These are phyloP conservation scores for Caprella mutica DNA, from an alignment of 2,888 invertebrate species.

Conservation along the genomic window DNA sequence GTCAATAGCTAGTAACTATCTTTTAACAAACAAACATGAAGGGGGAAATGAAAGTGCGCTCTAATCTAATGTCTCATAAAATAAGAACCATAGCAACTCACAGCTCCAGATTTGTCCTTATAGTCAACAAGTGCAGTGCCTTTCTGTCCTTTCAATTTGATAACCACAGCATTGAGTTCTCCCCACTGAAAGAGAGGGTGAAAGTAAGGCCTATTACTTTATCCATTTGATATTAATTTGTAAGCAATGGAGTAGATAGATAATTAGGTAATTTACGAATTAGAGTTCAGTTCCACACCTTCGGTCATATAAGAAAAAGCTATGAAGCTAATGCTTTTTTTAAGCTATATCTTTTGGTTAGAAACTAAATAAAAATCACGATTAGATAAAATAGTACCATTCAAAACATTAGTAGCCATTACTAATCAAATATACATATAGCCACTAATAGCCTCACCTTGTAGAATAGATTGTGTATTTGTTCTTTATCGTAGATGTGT, in stretches of 20 bases:
- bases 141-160: conserved; percentile 22
- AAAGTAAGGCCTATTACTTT: no score
- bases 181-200: conserved; percentile 23
- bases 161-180: conserved; percentile 30
- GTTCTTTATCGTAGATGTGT: conserved; percentile 24
- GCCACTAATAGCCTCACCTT: conserved; percentile 13
- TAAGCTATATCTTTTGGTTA: no score
- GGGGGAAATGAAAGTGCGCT: not conserved
- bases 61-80: not conserved
- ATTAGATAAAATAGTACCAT: no score
- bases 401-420: not conserved
- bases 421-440: not conserved
- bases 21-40: not conserved
- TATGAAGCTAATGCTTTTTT: no score
- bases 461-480: conserved; percentile 23
- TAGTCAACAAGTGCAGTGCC: conserved; percentile 29
- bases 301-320: no score
- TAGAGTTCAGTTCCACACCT: not conserved
- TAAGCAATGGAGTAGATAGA: not conserved
- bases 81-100: conserved; percentile 9
- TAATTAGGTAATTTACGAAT: not conserved
- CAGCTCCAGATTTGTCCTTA: conserved; percentile 24
- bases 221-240: no score
- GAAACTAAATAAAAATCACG: no score
- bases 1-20: no score